These are phyloP conservation scores for Lanius ludovicianus DNA, from an alignment of 2,113 vertebrate genomes.

Conservation along the genomic window DNA sequence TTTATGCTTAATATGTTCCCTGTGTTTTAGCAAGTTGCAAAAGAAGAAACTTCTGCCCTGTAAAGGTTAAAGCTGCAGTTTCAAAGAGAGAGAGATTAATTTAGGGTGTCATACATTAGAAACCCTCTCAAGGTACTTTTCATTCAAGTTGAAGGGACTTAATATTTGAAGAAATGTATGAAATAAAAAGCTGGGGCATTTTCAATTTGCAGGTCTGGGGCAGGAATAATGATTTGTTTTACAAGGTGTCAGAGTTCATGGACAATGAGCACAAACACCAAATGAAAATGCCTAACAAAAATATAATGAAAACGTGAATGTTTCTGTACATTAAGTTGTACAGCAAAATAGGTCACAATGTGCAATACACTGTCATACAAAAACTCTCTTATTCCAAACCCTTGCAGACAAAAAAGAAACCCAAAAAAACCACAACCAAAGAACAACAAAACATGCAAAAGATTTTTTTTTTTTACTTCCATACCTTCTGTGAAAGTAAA, in stretches of 20 bases:
- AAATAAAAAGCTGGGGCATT: constrained; percentile 11
- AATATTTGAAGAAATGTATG: neutral
- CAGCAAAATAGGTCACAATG: neutral
- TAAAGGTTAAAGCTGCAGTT: neutral
- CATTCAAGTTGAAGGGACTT: neutral
- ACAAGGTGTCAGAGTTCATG: constrained; percentile 46
- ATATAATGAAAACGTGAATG: neutral
- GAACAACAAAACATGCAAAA: neutral
- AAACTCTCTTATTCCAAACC: neutral
- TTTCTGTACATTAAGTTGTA: neutral
- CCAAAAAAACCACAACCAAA: neutral
- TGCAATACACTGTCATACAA: neutral
- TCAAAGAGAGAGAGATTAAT: neutral
- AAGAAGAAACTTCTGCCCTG: neutral
- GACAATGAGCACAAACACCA: constrained; percentile 29
- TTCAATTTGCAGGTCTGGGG: constrained; percentile 8
- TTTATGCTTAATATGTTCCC: neutral
- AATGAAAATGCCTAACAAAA: constrained; percentile 25
- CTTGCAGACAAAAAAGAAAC: neutral
- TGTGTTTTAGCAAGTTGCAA: neutral
- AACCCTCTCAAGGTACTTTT: neutral
- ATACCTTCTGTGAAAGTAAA: neutral
- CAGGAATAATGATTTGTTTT: constrained; percentile 38
- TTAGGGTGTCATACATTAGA: neutral
- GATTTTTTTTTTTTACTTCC: neutral